Conservation (phyloP, 2,888 invertebrate genomes). For the Drosophila birchii region DNA sequence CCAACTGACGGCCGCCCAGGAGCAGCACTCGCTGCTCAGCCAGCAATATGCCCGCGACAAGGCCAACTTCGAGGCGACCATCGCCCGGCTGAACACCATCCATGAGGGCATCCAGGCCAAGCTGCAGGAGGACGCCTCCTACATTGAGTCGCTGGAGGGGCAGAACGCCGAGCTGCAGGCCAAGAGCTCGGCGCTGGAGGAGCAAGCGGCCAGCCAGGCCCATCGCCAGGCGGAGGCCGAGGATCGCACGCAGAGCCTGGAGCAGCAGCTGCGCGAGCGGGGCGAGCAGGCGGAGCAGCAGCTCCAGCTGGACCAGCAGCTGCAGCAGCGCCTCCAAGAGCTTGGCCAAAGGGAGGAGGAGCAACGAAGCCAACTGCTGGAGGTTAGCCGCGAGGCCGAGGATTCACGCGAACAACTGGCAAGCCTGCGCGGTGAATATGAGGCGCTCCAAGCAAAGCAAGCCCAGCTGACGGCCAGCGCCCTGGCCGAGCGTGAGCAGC, state of each 20-base stretch:
- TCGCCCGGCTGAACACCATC: constrained; percentile 78
- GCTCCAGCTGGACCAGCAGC: constrained; percentile 87
- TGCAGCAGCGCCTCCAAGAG: constrained; percentile 87
- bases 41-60: constrained; percentile 73
- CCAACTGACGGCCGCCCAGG: constrained; percentile 36
- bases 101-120: constrained; percentile 87
- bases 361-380: constrained; percentile 87
- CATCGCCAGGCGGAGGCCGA: constrained; percentile 87
- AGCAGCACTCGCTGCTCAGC: constrained; percentile 26
- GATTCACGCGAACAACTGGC: constrained; percentile 85
- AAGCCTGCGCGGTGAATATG: constrained; percentile 85
- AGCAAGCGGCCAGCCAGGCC: constrained; percentile 87
- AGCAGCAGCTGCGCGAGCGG: constrained; percentile 87
- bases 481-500: constrained; percentile 77
- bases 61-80: constrained; percentile 76
- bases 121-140: constrained; percentile 90
- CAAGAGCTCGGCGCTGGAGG: constrained; percentile 88
- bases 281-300: constrained; percentile 88
- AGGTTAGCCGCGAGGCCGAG: constrained; percentile 86
- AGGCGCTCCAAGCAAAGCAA: constrained; percentile 84
- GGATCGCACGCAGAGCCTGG: constrained; percentile 87
- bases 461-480: constrained; percentile 84
- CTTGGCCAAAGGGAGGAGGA: constrained; percentile 88
- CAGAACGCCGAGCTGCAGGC: constrained; percentile 88
- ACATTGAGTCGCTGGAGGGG: constrained; percentile 89